A percentile compares a stretch with the other conserved stretches of the same genome.
Evolutionary conservation across 2,888 invertebrate species (phyloP).

Genomic region (Reticulitermes lucifugus): DNA sequence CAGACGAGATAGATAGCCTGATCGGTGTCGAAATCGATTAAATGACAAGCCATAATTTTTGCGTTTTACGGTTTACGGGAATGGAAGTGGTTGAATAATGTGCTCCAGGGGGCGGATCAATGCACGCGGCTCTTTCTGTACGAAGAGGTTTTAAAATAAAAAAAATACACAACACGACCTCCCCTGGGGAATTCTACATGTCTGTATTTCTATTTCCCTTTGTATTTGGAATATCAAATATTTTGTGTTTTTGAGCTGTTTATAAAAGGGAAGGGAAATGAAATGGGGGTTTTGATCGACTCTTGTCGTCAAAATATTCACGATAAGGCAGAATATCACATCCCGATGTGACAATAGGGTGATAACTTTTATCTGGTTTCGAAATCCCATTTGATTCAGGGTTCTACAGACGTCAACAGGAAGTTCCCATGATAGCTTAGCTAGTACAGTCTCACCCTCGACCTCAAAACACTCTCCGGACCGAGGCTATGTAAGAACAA

Average conservation of each 20-base stretch:
- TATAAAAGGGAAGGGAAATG: slow-evolving; percentile 6
- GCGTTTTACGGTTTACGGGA: slow-evolving; percentile 35
- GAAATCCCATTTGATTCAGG: background rate
- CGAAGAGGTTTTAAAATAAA: slow-evolving; percentile 2
- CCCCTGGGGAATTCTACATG: background rate
- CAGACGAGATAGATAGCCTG: slow-evolving; percentile 45
- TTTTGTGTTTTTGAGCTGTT: slow-evolving; percentile 3
- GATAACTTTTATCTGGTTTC: background rate
- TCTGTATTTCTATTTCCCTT: slow-evolving; percentile 28
- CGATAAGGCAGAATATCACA: background rate
- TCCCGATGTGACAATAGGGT: background rate
- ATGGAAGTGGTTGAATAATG: slow-evolving; percentile 27
- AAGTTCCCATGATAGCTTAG: no score
- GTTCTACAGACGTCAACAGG: no score
- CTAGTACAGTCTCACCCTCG: no score
- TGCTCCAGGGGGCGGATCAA: background rate
- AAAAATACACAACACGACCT: background rate
- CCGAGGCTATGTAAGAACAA: no score
- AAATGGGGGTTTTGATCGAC: slow-evolving; percentile 9
- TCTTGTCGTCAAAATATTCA: slow-evolving; percentile 1
- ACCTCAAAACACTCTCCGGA: no score
- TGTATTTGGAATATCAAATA: slow-evolving; percentile 12
- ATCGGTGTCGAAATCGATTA: slow-evolving; percentile 45
- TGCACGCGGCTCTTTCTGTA: slow-evolving; percentile 20
- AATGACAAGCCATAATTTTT: slow-evolving; percentile 49